phyloP scores from a whole-genome alignment of 2,888 invertebrate species.

The Dasysyrphus albostriatus region DNA sequence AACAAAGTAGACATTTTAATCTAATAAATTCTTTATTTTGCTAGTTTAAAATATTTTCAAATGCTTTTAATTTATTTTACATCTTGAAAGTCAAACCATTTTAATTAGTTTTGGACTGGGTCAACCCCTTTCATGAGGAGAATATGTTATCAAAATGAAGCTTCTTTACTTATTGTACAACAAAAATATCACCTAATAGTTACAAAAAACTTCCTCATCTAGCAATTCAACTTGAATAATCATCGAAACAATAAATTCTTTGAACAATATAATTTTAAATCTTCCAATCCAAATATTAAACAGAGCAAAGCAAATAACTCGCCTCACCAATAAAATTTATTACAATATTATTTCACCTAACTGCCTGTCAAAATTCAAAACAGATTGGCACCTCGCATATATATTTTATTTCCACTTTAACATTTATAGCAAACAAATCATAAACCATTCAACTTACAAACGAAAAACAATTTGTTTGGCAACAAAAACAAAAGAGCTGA shows the following conservation, averaged over 20 bases:
- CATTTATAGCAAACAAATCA: slow-evolving; percentile 57
- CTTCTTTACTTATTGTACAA: too few species aligned
- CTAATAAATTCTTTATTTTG: too few species aligned
- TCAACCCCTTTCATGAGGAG: too few species aligned
- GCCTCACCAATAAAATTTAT: slow-evolving; percentile 20
- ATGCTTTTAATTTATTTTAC: too few species aligned
- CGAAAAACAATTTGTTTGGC: slow-evolving; percentile 1
- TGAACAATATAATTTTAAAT: neutral
- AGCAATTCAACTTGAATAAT: neutral
- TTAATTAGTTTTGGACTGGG: too few species aligned
- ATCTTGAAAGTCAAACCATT: too few species aligned
- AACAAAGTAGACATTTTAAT: too few species aligned
- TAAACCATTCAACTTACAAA: slow-evolving; percentile 49
- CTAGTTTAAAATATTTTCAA: too few species aligned
- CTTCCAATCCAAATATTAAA: slow-evolving; percentile 8
- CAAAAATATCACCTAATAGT: neutral
- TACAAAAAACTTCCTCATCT: neutral
- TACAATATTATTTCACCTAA: slow-evolving; percentile 10
- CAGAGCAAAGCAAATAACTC: slow-evolving; percentile 29
- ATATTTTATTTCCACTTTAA: slow-evolving; percentile 2
- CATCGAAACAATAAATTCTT: neutral
- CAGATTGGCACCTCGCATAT: slow-evolving; percentile 40
- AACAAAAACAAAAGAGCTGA: slow-evolving; percentile 62
- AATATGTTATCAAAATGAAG: too few species aligned
- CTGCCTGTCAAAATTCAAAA: slow-evolving; percentile 21